Base-by-base conservation (phyloP, 2,888 invertebrate species). In the Psylliodes chrysocephalus region DNA sequence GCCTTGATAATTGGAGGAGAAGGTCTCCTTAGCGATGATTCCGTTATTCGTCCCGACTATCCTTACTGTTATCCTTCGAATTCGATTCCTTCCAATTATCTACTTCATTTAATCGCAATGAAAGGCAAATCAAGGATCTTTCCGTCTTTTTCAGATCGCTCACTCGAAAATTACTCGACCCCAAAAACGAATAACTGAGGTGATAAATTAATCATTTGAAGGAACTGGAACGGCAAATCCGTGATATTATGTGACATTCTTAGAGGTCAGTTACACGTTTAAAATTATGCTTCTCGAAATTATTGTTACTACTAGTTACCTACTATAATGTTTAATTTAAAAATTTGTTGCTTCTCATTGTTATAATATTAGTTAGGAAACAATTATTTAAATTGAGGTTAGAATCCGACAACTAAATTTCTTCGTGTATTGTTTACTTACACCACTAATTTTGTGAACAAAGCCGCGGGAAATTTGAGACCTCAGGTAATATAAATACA, bases 51-150 rank as follows among this genome's bases (percentile, higher is more conserved):
- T 38, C 14, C 8, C 49, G 49, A 28, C 49, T 49, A 49, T 30
- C 46, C 46, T 46, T 46, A 19, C 10, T n/a, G 46, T 25, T 25
- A 46, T 46, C 49, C 49, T 49, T 49, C 49, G 49, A 49, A 17
- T 12, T 49, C 49, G 49, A 49, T 49, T 28, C 49, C 8, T 42
- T 49, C 49, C 49, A 49, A 49, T 49, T 49, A 49, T 49, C 28
- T 30, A 30, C 49, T 25, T 30, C 49, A 49, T 49, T 49, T 49
- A 15, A 49, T 28, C 5, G 49, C 49, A 30, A 19, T 7, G 49
- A 28, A 28, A 49, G 49, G 49, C 49, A 30, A 19, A n/a, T 28
- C 49, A 28, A 49, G 49, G 30, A 49, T 49, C 49, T 28, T 47
- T 49, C 2, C 8, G n/a, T 42, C 2, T 42, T 42, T 18, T n/a